Percentiles rank a stretch among this genome's conserved stretches.
Conservation (phyloP, 2,888 invertebrate genomes). For the Melangyna quadrimaculata region DNA sequence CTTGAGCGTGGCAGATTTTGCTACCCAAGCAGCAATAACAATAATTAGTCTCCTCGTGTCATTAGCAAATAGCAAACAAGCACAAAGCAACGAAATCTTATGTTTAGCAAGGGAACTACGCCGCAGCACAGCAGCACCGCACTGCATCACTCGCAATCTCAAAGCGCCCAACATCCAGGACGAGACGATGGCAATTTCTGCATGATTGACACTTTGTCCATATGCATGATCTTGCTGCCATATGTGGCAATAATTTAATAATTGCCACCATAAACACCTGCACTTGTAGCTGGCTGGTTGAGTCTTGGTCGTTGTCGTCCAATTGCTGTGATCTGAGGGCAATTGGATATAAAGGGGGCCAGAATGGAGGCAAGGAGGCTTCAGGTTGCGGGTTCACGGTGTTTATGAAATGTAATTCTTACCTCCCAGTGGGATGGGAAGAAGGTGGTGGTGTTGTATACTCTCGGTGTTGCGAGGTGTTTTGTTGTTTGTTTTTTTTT, state of each 20-base stretch:
- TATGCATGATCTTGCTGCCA: conserved; percentile 74
- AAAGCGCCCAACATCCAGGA: conserved; percentile 64
- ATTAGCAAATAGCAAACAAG: conserved; percentile 70
- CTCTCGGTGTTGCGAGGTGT: conserved; percentile 57
- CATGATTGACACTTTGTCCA: conserved; percentile 77
- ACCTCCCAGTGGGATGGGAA: conserved; percentile 66
- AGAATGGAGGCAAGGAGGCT: conserved; percentile 8
- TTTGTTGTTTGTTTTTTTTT: conserved; percentile 28
- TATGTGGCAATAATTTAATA: conserved; percentile 72
- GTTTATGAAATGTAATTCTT: conserved; percentile 64
- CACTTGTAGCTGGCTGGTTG: conserved; percentile 48
- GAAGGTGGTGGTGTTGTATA: conserved; percentile 53
- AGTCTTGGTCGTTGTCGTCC: conserved; percentile 11
- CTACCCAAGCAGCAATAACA: conserved; percentile 29
- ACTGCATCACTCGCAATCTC: background rate
- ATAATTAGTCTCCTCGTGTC: conserved; percentile 69
- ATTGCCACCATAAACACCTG: conserved; percentile 72
- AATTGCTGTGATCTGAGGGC: conserved; percentile 5
- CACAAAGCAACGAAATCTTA: conserved; percentile 55
- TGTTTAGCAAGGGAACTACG: conserved; percentile 62
- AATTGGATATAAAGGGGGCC: background rate
- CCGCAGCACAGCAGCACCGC: background rate
- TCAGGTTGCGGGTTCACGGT: conserved; percentile 62
- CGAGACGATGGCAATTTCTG: conserved; percentile 75
- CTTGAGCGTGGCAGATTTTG: background rate